A percentile compares a stretch with the other conserved stretches of the same genome.
phyloP scores from a whole-genome alignment of 2,797 vertebrate genomes.

The Thamnophis elegans region DNA sequence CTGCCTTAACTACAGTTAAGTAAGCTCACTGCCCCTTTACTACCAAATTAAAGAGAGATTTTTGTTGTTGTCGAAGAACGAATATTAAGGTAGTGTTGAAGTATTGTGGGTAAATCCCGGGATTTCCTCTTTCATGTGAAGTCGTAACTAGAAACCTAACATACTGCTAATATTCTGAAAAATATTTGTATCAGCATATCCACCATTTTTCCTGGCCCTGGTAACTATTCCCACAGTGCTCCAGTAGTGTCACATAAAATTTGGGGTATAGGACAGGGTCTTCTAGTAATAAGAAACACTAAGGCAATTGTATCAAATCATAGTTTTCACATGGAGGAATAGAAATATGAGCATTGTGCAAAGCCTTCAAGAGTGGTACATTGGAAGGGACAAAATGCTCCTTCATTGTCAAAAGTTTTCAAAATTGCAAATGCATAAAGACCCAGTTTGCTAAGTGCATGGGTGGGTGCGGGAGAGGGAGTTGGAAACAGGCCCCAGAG shows the following conservation, averaged over 20 bases:
- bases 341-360: not conserved
- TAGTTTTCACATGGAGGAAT: not conserved
- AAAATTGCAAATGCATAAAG: not conserved
- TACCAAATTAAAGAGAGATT: not conserved
- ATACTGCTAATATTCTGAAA: not conserved
- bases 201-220: not conserved
- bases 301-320: not conserved
- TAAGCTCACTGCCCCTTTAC: not conserved
- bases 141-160: not conserved
- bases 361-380: not conserved
- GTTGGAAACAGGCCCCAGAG: not conserved
- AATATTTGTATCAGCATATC: not conserved
- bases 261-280: not conserved
- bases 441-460: not conserved
- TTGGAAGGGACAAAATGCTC: not conserved
- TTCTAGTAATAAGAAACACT: not conserved
- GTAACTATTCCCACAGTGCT: not conserved
- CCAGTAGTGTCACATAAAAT: no score
- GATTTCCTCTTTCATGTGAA: not conserved
- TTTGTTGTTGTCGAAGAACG: not conserved
- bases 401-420: not conserved
- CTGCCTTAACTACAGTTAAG: not conserved
- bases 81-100: not conserved
- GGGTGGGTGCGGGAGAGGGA: not conserved
- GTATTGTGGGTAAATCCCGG: not conserved